A percentile compares a stretch with the other conserved stretches of the same genome.
Evolutionary conservation across 2,797 vertebrate genomes (phyloP).

Genomic region (Molothrus aeneus): DNA sequence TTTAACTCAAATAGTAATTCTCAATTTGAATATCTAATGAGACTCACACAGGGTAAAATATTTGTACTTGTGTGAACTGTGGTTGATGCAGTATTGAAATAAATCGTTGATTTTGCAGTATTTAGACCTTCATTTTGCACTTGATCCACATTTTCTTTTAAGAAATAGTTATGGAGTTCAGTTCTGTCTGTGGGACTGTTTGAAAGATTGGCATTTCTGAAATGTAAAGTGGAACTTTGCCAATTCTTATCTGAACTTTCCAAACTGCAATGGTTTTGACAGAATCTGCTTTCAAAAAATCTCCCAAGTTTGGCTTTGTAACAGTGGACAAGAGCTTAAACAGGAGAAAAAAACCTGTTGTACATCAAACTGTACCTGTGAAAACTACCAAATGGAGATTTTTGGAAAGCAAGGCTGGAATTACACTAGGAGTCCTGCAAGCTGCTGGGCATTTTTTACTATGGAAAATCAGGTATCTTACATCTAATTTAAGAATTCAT

Average conservation of each 20-base stretch:
- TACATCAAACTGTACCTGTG: not conserved
- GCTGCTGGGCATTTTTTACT: not conserved
- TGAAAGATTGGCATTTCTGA: not conserved
- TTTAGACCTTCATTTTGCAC: not conserved
- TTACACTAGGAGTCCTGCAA: not conserved
- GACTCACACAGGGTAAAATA: not conserved
- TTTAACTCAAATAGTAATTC: not conserved
- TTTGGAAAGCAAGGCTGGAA: not conserved
- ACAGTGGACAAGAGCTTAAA: not conserved
- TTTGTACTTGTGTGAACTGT: not conserved
- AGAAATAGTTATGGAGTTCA: not conserved
- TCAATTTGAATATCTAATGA: not conserved
- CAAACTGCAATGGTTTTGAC: not conserved
- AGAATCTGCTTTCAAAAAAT: not conserved
- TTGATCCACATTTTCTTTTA: not conserved
- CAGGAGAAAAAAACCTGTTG: not conserved
- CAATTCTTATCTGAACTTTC: not conserved
- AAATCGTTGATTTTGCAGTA: not conserved
- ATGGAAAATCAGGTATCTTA: not conserved
- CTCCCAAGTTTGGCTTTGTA: not conserved
- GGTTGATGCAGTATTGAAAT: not conserved
- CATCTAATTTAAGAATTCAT: not conserved
- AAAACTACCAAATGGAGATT: not conserved
- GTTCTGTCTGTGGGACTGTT: not conserved
- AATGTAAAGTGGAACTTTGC: not conserved